These are phyloP conservation scores for Sinhomidia bicolor DNA, from an alignment of 2,888 invertebrate genomes.

Conservation along the genomic window DNA sequence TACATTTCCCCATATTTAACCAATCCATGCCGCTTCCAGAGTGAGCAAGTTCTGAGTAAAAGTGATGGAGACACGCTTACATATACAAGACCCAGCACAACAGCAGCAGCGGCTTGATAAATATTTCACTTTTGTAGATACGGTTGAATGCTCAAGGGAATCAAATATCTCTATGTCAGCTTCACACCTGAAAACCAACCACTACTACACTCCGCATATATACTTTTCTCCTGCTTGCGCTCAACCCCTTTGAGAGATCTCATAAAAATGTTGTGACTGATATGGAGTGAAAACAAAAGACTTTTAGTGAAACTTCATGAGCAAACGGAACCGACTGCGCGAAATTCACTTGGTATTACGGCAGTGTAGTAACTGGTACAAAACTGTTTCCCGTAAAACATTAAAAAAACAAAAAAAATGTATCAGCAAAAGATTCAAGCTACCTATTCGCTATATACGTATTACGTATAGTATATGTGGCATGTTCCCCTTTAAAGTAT, in stretches of 20 bases:
- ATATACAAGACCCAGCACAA: too few species aligned
- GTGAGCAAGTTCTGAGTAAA: background rate
- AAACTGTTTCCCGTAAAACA: background rate
- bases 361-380: background rate
- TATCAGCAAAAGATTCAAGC: background rate
- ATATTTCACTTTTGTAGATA: constrained; percentile 64
- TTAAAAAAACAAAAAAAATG: constrained; percentile 26
- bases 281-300: constrained; percentile 36
- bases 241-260: constrained; percentile 40
- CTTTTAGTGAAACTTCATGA: constrained; percentile 17
- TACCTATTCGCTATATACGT: too few species aligned
- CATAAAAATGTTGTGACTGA: constrained; percentile 58
- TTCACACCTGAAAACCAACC: constrained; percentile 67
- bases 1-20: background rate
- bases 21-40: constrained; percentile 5
- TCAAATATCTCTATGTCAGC: constrained; percentile 68
- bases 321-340: background rate
- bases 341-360: background rate
- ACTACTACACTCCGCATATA: background rate
- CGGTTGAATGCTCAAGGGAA: constrained; percentile 57
- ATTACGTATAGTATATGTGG: too few species aligned
- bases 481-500: background rate
- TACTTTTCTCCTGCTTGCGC: constrained; percentile 46
- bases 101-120: constrained; percentile 50
- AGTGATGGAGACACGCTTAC: background rate